Evolutionary conservation across 2,113 vertebrate genomes (phyloP), one percentile per base, ranked within the genome.

Genomic region (Cyphomyrus discorhynchus): DNA sequence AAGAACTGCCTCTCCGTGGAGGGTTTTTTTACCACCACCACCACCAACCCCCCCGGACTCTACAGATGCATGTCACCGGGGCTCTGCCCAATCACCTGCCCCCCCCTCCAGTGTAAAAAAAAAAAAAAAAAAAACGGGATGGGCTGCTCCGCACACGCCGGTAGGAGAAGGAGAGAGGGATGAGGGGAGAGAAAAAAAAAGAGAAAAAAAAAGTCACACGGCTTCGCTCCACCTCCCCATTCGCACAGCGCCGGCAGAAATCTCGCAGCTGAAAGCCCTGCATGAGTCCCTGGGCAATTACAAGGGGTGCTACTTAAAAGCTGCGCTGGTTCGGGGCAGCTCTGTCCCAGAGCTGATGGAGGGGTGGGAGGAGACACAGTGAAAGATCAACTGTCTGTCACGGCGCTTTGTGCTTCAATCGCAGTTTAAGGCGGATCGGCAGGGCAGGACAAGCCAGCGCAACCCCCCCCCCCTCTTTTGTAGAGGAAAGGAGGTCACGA

Each of bases 71-170:
- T 93, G 92, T 94, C 90, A 91, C 90, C 91, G 89, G 84, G 74
- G 90, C 90, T 92, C 90, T 85, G 91, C 91, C 93, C 93, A 94
- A 95, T 94, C 94, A 93, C 93, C 94, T 94, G 91, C 92, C 89
- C 93, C 90, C 91, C 93, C 90, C 92, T 89, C 85, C 89, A 88
- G 42, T 88, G 86, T 90, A 62, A 74, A 74, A 74, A 90, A 92
- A 52, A 52, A 52, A 52, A 17, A 52, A 91, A 88, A 89, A 91
- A 90, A 88, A 89, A 17, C 90, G 88, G 91, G 89, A 91, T 90
- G 91, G 91, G 90, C 90, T 91, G 88, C 90, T 91, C 87, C 89
- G 49, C 50, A 58, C 89, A 89, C 90, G 17, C 77, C 89, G 56
- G 39, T 21, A 42, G 88, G 49, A 47, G 80, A 83, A 83, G 82